Conservation (phyloP, 2,113 vertebrate species). For the Malurus cyaneus region DNA sequence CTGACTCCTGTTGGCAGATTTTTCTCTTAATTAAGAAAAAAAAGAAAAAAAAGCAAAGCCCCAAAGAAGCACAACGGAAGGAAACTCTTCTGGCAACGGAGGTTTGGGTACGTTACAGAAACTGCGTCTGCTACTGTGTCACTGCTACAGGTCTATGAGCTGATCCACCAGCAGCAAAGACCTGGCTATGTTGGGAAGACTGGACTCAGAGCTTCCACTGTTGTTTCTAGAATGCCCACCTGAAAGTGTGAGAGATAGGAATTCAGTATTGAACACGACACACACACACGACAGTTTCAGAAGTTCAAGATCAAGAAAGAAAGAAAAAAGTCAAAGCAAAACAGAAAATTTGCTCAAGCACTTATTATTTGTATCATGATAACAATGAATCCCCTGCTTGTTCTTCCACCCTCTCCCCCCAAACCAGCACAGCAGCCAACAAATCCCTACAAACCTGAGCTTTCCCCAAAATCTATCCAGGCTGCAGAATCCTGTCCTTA, state of each 20-base stretch:
- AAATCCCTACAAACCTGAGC: background rate
- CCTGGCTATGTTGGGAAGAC: constrained; percentile 98
- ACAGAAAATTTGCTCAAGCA: background rate
- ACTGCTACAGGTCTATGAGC: constrained; percentile 99
- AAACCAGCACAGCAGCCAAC: background rate
- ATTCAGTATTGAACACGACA: constrained; percentile 77
- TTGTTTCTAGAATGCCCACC: constrained; percentile 99
- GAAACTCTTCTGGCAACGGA: constrained; percentile 69
- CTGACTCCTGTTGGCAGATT: constrained; percentile 56
- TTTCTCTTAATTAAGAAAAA: background rate
- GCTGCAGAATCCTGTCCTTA: background rate
- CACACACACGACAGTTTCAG: constrained; percentile 65
- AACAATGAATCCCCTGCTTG: background rate
- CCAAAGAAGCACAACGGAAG: constrained; percentile 65
- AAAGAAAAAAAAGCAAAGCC: background rate
- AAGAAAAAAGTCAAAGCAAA: constrained; percentile 35
- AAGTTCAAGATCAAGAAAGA: constrained; percentile 62
- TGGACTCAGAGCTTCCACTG: constrained; percentile 99
- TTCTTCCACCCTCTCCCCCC: constrained; percentile 3
- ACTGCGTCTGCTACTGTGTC: constrained; percentile 79
- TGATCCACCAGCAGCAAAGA: constrained; percentile 99
- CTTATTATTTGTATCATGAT: rapidly evolving
- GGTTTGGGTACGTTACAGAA: constrained; percentile 75
- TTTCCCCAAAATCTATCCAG: background rate
- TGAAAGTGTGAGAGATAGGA: constrained; percentile 89